A percentile compares a stretch with the other conserved stretches of the same genome.
phyloP scores from a whole-genome alignment of 2,888 invertebrate species.

The Punctoribates punctum region DNA sequence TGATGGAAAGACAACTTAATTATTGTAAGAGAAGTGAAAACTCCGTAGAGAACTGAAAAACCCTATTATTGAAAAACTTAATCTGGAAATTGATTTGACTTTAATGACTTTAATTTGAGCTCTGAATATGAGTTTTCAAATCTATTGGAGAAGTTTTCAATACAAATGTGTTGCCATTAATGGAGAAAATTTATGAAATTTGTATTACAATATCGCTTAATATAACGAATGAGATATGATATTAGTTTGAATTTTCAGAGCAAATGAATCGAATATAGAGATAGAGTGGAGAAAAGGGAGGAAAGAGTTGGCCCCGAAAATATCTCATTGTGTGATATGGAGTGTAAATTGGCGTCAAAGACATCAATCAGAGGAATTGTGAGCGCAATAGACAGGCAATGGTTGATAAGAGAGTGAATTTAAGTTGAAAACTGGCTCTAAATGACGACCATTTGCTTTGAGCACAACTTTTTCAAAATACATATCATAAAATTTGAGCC shows the following conservation, averaged over 20 bases:
- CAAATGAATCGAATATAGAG: conserved; percentile 8
- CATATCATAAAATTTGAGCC: neutral
- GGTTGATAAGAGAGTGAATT: neutral
- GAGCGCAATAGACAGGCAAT: neutral
- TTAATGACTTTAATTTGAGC: too few relatives aligned
- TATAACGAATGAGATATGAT: neutral
- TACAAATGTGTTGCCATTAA: too few relatives aligned
- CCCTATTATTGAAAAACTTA: too few relatives aligned
- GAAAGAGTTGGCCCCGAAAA: neutral
- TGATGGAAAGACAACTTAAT: too few relatives aligned
- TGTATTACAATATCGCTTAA: neutral
- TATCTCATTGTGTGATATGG: conserved; percentile 31
- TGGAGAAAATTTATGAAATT: neutral
- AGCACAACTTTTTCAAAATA: neutral
- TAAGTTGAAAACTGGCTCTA: neutral
- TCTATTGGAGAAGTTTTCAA: too few relatives aligned
- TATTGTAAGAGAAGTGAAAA: too few relatives aligned
- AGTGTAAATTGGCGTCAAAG: conserved; percentile 35
- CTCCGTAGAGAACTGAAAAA: too few relatives aligned
- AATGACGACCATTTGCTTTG: neutral
- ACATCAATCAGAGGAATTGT: conserved; percentile 11
- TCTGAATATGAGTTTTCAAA: too few relatives aligned
- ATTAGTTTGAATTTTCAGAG: conserved; percentile 14
- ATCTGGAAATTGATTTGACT: too few relatives aligned
- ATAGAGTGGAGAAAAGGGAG: neutral